Percentiles rank a stretch among this genome's conserved stretches.
Evolutionary conservation across 2,113 vertebrate species (phyloP).

Genomic region (Galbula dea): DNA sequence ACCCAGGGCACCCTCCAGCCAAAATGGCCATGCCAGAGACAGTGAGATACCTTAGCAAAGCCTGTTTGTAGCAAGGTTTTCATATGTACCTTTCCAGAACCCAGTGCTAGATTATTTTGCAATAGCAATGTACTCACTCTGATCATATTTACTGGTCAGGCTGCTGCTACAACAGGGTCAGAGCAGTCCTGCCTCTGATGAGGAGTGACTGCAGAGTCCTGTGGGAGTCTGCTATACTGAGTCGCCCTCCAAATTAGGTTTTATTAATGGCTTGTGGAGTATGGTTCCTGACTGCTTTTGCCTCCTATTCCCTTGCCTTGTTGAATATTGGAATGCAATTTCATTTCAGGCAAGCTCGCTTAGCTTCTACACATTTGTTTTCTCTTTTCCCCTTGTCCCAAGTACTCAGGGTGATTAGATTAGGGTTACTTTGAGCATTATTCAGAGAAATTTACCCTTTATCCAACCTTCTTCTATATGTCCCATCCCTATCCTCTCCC

Average conservation of each 20-base stretch:
- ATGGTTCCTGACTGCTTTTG: not conserved
- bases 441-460: not conserved
- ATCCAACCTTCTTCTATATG: not conserved
- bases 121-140: not conserved
- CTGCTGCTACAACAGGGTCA: not conserved
- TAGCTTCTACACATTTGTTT: not conserved
- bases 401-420: not conserved
- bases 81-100: fast-evolving
- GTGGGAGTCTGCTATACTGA: not conserved
- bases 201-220: not conserved
- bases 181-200: not conserved
- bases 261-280: not conserved
- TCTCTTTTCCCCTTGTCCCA: not conserved
- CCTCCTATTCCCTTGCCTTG: not conserved
- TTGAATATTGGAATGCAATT: not conserved
- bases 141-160: not conserved
- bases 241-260: not conserved
- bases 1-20: not conserved
- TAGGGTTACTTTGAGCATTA: not conserved
- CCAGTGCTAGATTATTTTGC: not conserved
- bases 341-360: not conserved
- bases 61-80: not conserved
- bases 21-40: not conserved
- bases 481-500: not conserved
- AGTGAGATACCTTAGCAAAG: not conserved